phyloP scores from a whole-genome alignment of 37 sponge, comb jelly and placozoan species.

The Ianthella basta region DNA sequence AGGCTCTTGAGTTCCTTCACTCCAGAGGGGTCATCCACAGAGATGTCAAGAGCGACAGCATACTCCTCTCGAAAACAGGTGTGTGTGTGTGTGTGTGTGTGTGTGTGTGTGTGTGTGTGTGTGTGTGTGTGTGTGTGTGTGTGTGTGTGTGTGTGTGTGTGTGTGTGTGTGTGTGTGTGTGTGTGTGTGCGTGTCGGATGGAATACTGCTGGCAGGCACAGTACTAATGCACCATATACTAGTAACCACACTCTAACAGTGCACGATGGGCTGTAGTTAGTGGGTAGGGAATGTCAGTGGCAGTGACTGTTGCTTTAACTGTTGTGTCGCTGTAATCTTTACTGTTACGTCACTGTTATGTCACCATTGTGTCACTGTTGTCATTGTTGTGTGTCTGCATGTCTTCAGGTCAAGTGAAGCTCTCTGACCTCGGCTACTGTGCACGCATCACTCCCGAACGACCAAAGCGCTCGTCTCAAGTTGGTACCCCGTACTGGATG shows the following conservation, averaged over 20 bases:
- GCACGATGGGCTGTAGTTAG: too few relatives aligned
- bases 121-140: too few relatives aligned
- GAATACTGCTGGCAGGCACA: too few relatives aligned
- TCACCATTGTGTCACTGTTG: background rate
- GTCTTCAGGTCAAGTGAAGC: conserved; percentile 61
- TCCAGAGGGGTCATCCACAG: conserved; percentile 84
- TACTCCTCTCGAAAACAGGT: conserved; percentile 74
- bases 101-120: background rate
- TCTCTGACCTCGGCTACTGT: conserved; percentile 97
- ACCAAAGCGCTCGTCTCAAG: conserved; percentile 70
- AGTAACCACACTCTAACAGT: too few relatives aligned
- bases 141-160: too few relatives aligned
- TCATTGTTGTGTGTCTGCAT: background rate
- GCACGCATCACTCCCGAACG: conserved; percentile 68
- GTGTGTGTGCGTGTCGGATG: too few relatives aligned
- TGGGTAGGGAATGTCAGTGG: too few relatives aligned
- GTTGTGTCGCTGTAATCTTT: background rate
- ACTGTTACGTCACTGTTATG: background rate
- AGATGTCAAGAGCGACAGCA: conserved; percentile 94
- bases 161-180: too few relatives aligned
- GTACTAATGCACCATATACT: too few relatives aligned
- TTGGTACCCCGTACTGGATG: conserved; percentile 99
- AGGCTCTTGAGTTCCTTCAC: conserved; percentile 89
- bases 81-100: conserved; percentile 32
- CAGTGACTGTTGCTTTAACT: too few relatives aligned